Evolutionary conservation across 2,888 invertebrate genomes (phyloP).

Genomic region (Sarcophaga carnaria): DNA sequence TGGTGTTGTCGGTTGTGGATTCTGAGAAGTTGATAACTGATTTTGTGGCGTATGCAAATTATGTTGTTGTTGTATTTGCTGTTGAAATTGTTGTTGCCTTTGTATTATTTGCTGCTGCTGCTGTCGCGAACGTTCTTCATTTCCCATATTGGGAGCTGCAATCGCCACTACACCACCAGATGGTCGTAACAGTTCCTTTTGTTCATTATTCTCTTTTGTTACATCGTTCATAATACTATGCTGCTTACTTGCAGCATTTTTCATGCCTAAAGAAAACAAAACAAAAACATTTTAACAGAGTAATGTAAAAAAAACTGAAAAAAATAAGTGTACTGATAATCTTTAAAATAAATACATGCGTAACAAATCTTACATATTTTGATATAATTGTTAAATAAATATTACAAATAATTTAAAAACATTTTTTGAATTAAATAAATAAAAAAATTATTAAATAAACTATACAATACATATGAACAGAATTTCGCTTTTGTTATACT

Average conservation of each 20-base stretch:
- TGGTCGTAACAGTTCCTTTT: conserved; percentile 20
- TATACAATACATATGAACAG: too few relatives aligned
- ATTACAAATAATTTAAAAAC: conserved; percentile 3
- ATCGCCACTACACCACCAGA: not conserved
- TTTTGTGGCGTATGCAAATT: conserved; percentile 46
- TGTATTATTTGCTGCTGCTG: conserved; percentile 62
- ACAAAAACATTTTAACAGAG: not conserved
- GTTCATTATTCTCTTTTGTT: conserved; percentile 31
- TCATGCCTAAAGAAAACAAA: conserved; percentile 70
- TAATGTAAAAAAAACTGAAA: not conserved
- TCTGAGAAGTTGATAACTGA: conserved; percentile 20
- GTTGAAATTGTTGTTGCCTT: conserved; percentile 60
- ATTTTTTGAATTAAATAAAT: too few relatives aligned
- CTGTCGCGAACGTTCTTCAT: conserved; percentile 66
- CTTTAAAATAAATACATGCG: too few relatives aligned
- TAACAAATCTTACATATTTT: conserved; percentile 3
- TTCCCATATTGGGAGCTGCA: conserved; percentile 63
- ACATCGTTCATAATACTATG: conserved; percentile 56
- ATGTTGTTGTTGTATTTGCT: conserved; percentile 60
- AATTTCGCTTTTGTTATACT: too few relatives aligned
- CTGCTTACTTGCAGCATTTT: conserved; percentile 72
- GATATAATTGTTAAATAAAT: conserved; percentile 24
- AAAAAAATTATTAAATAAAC: too few relatives aligned
- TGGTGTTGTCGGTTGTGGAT: conserved; percentile 19
- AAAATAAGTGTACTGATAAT: not conserved